phyloP scores from a whole-genome alignment of 2,797 vertebrate species.

The Cuculus canorus region DNA sequence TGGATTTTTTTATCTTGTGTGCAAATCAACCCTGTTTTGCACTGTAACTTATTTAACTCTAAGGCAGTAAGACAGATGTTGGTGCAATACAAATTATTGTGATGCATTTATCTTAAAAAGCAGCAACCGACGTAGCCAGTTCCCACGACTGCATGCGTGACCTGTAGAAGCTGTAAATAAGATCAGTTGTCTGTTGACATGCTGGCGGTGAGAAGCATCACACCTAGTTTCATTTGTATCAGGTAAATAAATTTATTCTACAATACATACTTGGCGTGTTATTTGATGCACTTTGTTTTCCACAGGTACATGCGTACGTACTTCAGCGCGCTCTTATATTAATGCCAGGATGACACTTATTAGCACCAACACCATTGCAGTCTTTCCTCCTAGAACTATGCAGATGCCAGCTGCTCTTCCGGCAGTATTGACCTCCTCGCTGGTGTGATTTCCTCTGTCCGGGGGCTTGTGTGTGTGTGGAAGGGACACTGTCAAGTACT shows the following conservation, averaged over 20 bases:
- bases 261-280: conserved; percentile 50
- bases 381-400: conserved; percentile 68
- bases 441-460: conserved; percentile 56
- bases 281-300: conserved; percentile 53
- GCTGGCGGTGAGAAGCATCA: conserved; percentile 75
- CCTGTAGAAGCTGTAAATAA: conserved; percentile 80
- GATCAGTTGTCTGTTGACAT: conserved; percentile 72
- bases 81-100: conserved; percentile 80
- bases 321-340: neutral
- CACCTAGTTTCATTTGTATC: conserved; percentile 78
- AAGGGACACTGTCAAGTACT: conserved; percentile 72
- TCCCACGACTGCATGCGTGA: conserved; percentile 77
- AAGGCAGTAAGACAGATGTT: conserved; percentile 80
- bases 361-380: conserved; percentile 59
- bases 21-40: conserved; percentile 77
- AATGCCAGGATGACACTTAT: conserved; percentile 43
- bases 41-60: conserved; percentile 84
- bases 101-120: conserved; percentile 76
- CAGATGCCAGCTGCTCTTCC: conserved; percentile 62
- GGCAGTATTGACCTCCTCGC: conserved; percentile 57
- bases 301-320: neutral
- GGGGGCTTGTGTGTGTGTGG: conserved; percentile 56
- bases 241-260: conserved; percentile 86
- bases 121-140: conserved; percentile 47
- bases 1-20: conserved; percentile 67